These are phyloP conservation scores for Apistogramma diplotaenia DNA, from an alignment of 2,113 vertebrate genomes.

Conservation along the genomic window DNA sequence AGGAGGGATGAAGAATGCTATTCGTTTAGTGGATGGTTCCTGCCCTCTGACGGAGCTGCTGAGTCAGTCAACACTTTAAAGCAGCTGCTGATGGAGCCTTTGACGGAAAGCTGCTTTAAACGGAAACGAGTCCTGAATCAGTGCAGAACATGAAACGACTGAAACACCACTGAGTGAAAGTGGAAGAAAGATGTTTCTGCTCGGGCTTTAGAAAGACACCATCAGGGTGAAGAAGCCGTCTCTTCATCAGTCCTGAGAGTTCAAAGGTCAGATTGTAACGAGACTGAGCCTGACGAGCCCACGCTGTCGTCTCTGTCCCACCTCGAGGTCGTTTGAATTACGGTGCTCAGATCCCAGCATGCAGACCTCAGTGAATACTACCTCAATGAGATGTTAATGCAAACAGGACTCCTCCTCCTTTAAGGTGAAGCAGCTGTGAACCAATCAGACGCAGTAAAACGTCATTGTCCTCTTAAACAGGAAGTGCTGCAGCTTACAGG, in stretches of 20 bases:
- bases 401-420: background rate
- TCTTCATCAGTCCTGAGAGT: rapidly evolving
- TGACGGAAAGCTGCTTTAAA: rapidly evolving
- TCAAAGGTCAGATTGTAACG: background rate
- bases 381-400: background rate
- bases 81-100: background rate
- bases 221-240: background rate
- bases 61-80: background rate
- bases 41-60: too few species aligned
- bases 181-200: too few species aligned
- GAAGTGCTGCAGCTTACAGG: background rate
- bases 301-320: background rate
- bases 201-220: background rate
- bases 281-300: too few species aligned
- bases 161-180: too few species aligned
- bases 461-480: background rate
- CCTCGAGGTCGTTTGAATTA: rapidly evolving
- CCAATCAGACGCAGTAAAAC: background rate
- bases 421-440: background rate
- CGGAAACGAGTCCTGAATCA: background rate
- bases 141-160: background rate
- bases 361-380: rapidly evolving
- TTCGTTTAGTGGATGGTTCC: background rate
- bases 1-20: background rate
- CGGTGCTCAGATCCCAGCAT: too few species aligned